phyloP scores from a whole-genome alignment of 2,888 invertebrate genomes.

The Latrodectus hesperus region DNA sequence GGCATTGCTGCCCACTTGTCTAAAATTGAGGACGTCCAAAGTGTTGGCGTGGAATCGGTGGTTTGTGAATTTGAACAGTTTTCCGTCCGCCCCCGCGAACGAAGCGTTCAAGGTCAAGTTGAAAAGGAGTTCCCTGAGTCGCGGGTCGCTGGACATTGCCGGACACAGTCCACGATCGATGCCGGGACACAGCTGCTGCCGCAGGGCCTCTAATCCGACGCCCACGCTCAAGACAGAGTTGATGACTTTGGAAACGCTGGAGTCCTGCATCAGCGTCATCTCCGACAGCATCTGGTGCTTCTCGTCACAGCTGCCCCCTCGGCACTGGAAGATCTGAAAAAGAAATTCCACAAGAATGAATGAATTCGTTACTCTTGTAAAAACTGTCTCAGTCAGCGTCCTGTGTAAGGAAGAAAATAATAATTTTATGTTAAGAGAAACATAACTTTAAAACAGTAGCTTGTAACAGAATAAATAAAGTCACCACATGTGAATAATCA shows the following conservation, averaged over 20 bases:
- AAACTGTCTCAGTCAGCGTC: no score
- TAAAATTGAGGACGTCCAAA: conserved; percentile 66
- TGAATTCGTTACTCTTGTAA: no score
- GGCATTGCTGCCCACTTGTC: conserved; percentile 66
- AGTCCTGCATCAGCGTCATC: conserved; percentile 71
- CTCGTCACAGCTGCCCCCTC: conserved; percentile 71
- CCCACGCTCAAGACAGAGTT: conserved; percentile 75
- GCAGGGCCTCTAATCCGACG: conserved; percentile 73
- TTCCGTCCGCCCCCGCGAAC: conserved; percentile 58
- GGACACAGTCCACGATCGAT: conserved; percentile 66
- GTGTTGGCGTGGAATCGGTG: conserved; percentile 33
- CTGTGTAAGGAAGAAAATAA: no score
- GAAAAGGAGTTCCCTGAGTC: conserved; percentile 34
- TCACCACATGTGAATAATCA: no score
- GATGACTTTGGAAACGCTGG: conserved; percentile 74
- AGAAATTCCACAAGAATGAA: no score
- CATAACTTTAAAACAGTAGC: no score
- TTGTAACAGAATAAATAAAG: no score
- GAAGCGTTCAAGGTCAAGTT: conserved; percentile 44
- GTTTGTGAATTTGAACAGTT: conserved; percentile 51
- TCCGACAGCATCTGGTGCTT: conserved; percentile 34
- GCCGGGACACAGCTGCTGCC: conserved; percentile 72
- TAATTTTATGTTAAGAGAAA: no score
- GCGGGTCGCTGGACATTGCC: conserved; percentile 48
- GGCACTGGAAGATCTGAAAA: conserved; percentile 73